phyloP scores from a whole-genome alignment of 2,113 vertebrate species.

The Mormyrus lacerda region DNA sequence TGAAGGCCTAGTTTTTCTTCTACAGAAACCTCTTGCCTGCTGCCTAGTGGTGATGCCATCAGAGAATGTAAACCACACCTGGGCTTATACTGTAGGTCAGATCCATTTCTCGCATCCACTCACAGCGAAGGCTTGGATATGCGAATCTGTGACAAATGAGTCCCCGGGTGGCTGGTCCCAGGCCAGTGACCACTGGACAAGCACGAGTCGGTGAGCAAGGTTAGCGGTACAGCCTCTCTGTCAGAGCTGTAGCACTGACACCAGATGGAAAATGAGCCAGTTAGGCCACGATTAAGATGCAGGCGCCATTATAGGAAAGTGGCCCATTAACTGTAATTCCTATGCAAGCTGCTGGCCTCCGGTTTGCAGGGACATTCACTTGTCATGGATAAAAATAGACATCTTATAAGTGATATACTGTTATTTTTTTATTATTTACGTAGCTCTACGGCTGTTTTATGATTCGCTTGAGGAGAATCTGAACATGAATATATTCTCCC shows the following conservation, averaged over 20 bases:
- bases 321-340: background rate
- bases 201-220: background rate
- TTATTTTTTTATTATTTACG: background rate
- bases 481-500: background rate
- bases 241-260: background rate
- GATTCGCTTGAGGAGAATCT: background rate
- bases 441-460: background rate
- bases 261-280: constrained; percentile 11
- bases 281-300: background rate
- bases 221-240: background rate
- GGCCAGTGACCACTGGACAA: background rate
- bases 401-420: background rate
- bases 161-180: background rate
- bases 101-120: background rate
- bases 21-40: background rate
- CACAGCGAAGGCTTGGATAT: background rate
- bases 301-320: background rate
- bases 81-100: background rate
- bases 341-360: background rate
- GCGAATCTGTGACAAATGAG: background rate
- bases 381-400: background rate
- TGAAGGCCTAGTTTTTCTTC: background rate
- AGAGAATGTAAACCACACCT: background rate
- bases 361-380: background rate
- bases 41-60: background rate